Base-by-base conservation (phyloP, 2,797 vertebrate genomes). In the Enteromius thamalakanensis region DNA sequence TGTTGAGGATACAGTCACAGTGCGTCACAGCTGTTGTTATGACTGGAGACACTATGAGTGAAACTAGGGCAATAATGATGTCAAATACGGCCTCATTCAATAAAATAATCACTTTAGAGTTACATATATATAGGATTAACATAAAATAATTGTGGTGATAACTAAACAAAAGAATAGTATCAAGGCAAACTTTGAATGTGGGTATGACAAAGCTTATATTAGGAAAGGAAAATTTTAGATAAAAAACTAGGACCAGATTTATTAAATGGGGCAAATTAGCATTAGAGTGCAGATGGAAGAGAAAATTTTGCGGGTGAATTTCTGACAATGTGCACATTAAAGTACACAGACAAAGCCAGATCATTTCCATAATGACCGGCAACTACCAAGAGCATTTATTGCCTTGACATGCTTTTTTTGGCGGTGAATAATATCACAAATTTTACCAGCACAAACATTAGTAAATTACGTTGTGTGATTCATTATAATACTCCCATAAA, bases 11-110 rank as follows among this genome's bases (percentile, higher is more conserved):
- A n/a, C 6, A 23, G 19, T 71, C 42, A 42, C 40, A 42, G 64
- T 65, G 65, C 7, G 1, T 70, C 76, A 85, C 84, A 85, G 67
- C 85, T 87, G 86, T 75, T 83, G 81, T 84, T 87, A 40, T 84
- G 84, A 77, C 58, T 80, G 72, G 76, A 76, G 65, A 80, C 15
- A 11, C 37, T n/a, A 15, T 55, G 42, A 29, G 19, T 29, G 42
- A 49, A 82, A 79, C 37, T 65, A 86, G 68, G 69, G 17, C 51
- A 70, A 26, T 32, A 42, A 70, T 12, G 6, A 49, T 19, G n/a
- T 14, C 6, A 67, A 21, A 45, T 64, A 51, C 26, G 17, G 37
- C 68, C 75, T 68, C 58, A 34, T 71, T 81, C 10, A 68, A 2
- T 34, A 15, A 58, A n/a, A 64, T 70, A 21, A 65, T 14, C 75